Conservation (phyloP, 2,888 invertebrate genomes). For the Pristionchus fissidentatus region DNA sequence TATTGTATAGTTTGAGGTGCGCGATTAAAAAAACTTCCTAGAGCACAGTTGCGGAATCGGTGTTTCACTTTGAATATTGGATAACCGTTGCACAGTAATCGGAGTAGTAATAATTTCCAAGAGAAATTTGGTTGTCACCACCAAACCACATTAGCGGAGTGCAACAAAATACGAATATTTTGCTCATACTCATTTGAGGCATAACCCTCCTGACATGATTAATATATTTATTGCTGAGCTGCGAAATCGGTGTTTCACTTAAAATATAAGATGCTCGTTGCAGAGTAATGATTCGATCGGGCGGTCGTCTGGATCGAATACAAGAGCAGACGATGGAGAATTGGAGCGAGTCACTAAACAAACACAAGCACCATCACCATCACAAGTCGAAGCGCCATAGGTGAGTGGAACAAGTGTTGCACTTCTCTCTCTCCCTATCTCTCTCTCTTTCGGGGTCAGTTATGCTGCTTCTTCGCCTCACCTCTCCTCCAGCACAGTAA, state of each 20-base stretch:
- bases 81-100: too few species aligned
- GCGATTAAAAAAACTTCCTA: too few species aligned
- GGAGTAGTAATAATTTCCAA: too few species aligned
- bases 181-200: neutral
- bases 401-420: neutral
- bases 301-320: conserved; percentile 60
- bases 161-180: neutral
- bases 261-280: conserved; percentile 38
- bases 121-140: too few species aligned
- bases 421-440: neutral
- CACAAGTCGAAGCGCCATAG: neutral
- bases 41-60: too few species aligned
- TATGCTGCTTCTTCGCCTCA: neutral
- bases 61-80: too few species aligned
- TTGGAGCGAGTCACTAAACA: conserved; percentile 57
- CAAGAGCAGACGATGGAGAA: conserved; percentile 60
- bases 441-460: conserved; percentile 5
- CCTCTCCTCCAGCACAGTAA: conserved; percentile 18
- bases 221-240: too few species aligned
- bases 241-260: neutral
- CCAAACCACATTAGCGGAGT: too few species aligned
- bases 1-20: too few species aligned
- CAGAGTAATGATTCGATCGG: conserved; percentile 61
- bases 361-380: conserved; percentile 51
- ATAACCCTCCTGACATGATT: neutral